Evolutionary conservation across 2,797 vertebrate species (phyloP).

Genomic region (Natrix natrix): DNA sequence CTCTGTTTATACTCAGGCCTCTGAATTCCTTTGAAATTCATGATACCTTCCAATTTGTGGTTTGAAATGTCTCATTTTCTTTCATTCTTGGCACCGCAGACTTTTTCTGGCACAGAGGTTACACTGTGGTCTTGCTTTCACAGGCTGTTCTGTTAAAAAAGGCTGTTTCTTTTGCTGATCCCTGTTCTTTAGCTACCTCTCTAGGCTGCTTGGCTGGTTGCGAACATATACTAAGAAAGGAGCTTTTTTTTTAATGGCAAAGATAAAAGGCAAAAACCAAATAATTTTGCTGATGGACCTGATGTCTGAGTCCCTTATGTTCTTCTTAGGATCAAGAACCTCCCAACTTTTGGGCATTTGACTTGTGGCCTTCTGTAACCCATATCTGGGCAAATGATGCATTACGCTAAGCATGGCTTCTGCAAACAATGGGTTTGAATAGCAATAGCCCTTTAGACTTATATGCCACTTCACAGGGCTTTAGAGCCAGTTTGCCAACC

Average conservation of each 20-base stretch:
- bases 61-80: slow-evolving; percentile 24
- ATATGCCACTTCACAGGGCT: too few species aligned
- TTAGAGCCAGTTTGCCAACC: neutral
- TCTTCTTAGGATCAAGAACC: neutral
- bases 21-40: neutral
- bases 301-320: neutral
- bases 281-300: neutral
- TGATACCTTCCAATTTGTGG: neutral
- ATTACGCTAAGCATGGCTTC: neutral
- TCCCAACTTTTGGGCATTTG: neutral
- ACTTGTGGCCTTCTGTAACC: neutral
- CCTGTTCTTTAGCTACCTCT: neutral
- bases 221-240: neutral
- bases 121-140: neutral
- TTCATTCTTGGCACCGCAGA: slow-evolving; percentile 23
- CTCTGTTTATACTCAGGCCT: neutral
- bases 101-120: slow-evolving; percentile 24
- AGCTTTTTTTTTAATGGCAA: neutral
- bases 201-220: neutral
- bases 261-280: neutral
- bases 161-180: neutral
- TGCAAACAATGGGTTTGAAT: neutral
- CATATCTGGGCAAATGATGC: neutral
- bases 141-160: neutral
- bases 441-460: too few species aligned